Percentiles rank a stretch among this genome's conserved stretches.
Conservation (phyloP, 2,797 vertebrate genomes). For the Enteromius paludinosus region DNA sequence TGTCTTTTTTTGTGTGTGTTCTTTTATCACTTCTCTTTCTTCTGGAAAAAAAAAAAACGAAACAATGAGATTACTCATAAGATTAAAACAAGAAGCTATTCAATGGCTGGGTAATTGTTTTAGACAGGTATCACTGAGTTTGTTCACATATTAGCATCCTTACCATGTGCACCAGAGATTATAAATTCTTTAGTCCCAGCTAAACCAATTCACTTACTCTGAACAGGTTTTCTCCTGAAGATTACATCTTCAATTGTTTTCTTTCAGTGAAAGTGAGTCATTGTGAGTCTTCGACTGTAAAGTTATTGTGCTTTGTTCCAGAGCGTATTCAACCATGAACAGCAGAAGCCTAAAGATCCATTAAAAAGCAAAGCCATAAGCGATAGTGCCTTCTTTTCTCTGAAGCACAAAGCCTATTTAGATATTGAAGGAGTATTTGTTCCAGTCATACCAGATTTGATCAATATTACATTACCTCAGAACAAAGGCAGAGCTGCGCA, state of each 20-base stretch:
- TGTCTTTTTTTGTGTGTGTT: not conserved
- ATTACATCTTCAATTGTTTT: slow-evolving; percentile 25
- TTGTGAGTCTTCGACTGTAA: not conserved
- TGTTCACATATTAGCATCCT: slow-evolving; percentile 18
- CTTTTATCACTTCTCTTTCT: slow-evolving; percentile 14
- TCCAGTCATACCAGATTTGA: slow-evolving; percentile 36
- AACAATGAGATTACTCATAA: not conserved
- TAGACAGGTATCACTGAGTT: slow-evolving; percentile 14
- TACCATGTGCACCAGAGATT: not conserved
- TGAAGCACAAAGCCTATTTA: slow-evolving; percentile 35
- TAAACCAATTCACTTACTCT: not conserved
- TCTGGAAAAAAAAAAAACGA: not conserved
- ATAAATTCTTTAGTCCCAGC: not conserved
- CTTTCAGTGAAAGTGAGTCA: slow-evolving; percentile 32
- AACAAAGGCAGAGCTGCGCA: slow-evolving; percentile 20
- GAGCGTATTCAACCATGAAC: slow-evolving; percentile 32
- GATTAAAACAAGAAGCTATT: slow-evolving; percentile 12
- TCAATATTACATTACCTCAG: slow-evolving; percentile 51
- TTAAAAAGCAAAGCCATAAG: slow-evolving; percentile 21
- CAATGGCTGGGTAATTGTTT: not conserved
- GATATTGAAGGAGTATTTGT: slow-evolving; percentile 39
- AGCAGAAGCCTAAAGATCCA: slow-evolving; percentile 26
- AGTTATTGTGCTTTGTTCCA: slow-evolving; percentile 29
- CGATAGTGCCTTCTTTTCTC: slow-evolving; percentile 2
- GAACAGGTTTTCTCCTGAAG: slow-evolving; percentile 1